These are phyloP conservation scores for Drosophila jambulina DNA, from an alignment of 1,140 invertebrate genomes.

Conservation along the genomic window DNA sequence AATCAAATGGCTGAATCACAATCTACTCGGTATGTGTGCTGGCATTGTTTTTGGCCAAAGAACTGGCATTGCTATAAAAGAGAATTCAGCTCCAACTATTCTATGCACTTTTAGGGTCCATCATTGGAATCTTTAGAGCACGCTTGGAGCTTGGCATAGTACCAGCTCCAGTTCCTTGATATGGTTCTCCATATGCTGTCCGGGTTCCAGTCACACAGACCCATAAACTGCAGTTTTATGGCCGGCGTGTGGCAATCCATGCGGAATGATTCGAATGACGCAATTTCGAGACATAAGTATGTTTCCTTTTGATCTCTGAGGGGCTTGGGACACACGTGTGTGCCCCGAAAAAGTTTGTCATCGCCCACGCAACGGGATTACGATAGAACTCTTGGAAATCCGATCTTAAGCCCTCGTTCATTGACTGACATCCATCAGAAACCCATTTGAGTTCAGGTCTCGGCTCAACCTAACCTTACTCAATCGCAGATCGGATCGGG, in stretches of 20 bases:
- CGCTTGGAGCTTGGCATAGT: conserved; percentile 14
- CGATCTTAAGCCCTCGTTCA: conserved; percentile 56
- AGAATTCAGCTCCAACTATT: conserved; percentile 16
- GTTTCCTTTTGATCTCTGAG: conserved; percentile 50
- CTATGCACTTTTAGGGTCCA: conserved; percentile 40
- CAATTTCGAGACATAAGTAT: conserved; percentile 40
- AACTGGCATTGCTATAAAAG: conserved; percentile 34
- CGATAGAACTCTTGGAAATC: conserved; percentile 55
- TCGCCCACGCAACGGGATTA: conserved; percentile 59
- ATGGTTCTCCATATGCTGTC: conserved; percentile 23
- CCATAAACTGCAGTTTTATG: conserved; percentile 74
- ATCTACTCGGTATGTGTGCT: conserved; percentile 59
- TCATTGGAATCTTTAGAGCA: conserved; percentile 39
- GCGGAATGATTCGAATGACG: conserved; percentile 71
- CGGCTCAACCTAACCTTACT: conserved; percentile 72
- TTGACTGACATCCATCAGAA: conserved; percentile 73
- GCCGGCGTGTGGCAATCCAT: conserved; percentile 49
- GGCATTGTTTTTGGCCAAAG: conserved; percentile 42
- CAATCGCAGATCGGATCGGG: conserved; percentile 56
- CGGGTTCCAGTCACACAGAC: conserved; percentile 8
- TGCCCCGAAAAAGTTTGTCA: conserved; percentile 68
- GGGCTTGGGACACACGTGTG: conserved; percentile 45
- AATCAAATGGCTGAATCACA: conserved; percentile 81
- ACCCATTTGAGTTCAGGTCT: conserved; percentile 28
- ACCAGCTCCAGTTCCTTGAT: conserved; percentile 47